A percentile compares a stretch with the other conserved stretches of the same genome.
These are phyloP conservation scores for Lamprologus speciosus DNA, from an alignment of 2,113 vertebrate genomes.

Conservation along the genomic window DNA sequence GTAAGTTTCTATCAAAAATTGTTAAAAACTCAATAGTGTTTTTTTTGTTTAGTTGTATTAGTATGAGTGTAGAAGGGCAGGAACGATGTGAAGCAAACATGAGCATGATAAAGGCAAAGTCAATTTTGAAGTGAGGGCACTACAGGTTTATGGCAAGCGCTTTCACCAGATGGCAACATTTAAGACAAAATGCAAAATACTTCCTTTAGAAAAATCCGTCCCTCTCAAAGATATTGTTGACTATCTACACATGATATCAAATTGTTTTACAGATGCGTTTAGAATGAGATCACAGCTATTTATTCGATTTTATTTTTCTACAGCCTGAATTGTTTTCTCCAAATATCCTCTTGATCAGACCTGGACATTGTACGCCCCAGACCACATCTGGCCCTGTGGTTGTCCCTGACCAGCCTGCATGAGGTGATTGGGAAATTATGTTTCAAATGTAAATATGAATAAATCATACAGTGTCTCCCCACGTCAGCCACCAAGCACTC, in stretches of 20 bases:
- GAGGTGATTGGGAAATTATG: background rate
- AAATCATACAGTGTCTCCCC: background rate
- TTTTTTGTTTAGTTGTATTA: background rate
- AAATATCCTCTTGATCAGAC: background rate
- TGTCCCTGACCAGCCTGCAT: background rate
- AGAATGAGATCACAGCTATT: background rate
- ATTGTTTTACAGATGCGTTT: background rate
- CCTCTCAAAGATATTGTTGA: background rate
- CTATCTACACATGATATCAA: background rate
- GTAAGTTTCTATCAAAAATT: accelerated
- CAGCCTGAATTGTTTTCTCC: background rate
- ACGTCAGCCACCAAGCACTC: background rate
- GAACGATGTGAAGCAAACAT: background rate
- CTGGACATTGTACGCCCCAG: background rate
- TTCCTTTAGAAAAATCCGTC: background rate
- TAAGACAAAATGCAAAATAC: background rate
- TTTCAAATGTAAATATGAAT: background rate
- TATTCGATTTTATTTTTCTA: background rate
- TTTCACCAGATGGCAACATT: background rate
- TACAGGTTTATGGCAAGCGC: background rate
- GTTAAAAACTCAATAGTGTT: background rate
- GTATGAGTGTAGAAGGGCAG: background rate
- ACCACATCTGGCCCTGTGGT: background rate
- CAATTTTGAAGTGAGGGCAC: background rate
- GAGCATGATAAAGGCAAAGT: background rate